A percentile compares a stretch with the other conserved stretches of the same genome.
These are phyloP conservation scores for Lycaena phlaeas DNA, from an alignment of 2,888 invertebrate species.

Conservation along the genomic window DNA sequence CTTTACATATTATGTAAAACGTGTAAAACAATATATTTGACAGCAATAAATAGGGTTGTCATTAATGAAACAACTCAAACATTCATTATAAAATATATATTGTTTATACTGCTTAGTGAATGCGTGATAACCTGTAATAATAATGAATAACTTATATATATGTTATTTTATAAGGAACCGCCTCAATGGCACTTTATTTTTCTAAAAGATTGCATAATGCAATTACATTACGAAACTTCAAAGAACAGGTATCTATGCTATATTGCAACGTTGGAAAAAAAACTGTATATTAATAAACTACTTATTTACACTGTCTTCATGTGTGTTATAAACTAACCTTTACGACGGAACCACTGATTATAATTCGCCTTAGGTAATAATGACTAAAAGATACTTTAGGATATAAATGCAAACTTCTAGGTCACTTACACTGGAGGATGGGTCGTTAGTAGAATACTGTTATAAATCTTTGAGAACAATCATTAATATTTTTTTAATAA, in stretches of 20 bases:
- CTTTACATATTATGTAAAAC: no score
- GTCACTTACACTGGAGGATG: slow-evolving; percentile 26
- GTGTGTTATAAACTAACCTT: slow-evolving; percentile 24
- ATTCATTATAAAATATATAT: slow-evolving; percentile 51
- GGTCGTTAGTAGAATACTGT: slow-evolving; percentile 38
- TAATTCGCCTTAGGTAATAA: slow-evolving; percentile 12
- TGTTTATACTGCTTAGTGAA: slow-evolving; percentile 43
- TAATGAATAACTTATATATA: slow-evolving; percentile 25
- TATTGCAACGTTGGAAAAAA: slow-evolving; percentile 14
- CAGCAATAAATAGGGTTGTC: no score
- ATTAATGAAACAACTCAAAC: slow-evolving; percentile 20
- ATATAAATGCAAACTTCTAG: slow-evolving; percentile 40
- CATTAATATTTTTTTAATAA: slow-evolving; percentile 20
- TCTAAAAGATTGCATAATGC: slow-evolving; percentile 14
- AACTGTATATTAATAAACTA: slow-evolving; percentile 11
- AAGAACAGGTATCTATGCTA: slow-evolving; percentile 10
- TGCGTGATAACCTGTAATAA: slow-evolving; percentile 40
- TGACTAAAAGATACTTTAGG: slow-evolving; percentile 15
- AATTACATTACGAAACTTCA: slow-evolving; percentile 11
- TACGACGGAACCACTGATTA: slow-evolving; percentile 24
- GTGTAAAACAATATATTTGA: no score
- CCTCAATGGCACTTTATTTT: slow-evolving; percentile 45
- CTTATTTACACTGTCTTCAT: slow-evolving; percentile 22
- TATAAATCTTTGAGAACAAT: slow-evolving; percentile 32
- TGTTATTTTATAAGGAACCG: slow-evolving; percentile 41